Evolutionary conservation across 2,888 invertebrate species (phyloP).

Genomic region (Neoaliturus tenellus): DNA sequence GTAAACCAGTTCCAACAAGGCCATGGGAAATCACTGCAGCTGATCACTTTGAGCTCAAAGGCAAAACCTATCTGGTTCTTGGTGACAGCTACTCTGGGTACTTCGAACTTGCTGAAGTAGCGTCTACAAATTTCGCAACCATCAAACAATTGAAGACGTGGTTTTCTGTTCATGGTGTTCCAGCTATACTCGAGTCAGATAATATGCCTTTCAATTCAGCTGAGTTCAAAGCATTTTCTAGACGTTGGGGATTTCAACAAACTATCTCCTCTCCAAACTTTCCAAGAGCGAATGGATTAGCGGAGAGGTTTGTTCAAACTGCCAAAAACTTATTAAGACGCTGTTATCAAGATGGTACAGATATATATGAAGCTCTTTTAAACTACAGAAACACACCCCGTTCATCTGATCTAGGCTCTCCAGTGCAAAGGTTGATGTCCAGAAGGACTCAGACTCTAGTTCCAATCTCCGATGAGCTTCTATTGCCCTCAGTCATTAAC

Average conservation of each 20-base stretch:
- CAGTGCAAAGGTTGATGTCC: slow-evolving; percentile 9
- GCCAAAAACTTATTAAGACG: neutral
- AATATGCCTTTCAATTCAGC: neutral
- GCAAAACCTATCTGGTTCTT: neutral
- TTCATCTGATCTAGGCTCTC: neutral
- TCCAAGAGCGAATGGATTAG: neutral
- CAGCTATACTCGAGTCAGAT: neutral
- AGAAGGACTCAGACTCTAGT: neutral
- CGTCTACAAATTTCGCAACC: neutral
- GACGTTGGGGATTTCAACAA: neutral
- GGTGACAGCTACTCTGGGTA: neutral
- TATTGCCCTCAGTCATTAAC: neutral
- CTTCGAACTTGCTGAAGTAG: neutral
- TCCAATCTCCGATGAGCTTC: neutral
- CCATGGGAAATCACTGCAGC: no score
- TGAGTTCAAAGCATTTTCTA: neutral
- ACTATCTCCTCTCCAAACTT: neutral
- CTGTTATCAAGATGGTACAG: neutral
- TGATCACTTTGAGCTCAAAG: no score
- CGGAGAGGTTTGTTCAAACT: neutral
- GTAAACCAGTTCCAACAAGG: no score
- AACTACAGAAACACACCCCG: neutral
- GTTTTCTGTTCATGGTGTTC: neutral
- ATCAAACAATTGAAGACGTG: neutral
- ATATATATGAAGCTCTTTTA: neutral